Base-by-base conservation (phyloP, 2,888 invertebrate species). In the Koerneria pararmatus region DNA sequence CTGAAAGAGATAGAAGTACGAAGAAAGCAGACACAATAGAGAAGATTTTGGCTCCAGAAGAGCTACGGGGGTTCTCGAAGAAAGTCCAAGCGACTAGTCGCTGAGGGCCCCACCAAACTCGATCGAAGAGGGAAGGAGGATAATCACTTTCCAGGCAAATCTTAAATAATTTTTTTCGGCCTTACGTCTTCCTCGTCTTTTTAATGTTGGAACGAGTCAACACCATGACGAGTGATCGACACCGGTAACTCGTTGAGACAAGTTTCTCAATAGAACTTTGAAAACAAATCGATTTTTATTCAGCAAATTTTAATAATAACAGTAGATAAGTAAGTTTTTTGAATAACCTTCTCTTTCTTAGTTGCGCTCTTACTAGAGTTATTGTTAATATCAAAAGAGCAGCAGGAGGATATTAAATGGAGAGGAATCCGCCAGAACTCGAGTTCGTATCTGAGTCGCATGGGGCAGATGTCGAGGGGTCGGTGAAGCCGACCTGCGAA, bases 381-480 rank as follows among this genome's bases (percentile, higher is more conserved):
- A 60, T 53, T 66, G 46, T 59, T 35, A 15, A 65, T 75, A 29
- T 76, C 77, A 22, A 78, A 54, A 24, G 70, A 51, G 61, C 78
- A 78, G 60, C 76, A 77, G 22, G 70, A 65, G 6, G 76, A 70
- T 72, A 77, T 72, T 48, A 63, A 69, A 27, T 64, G 64, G 34
- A 70, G 61, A 8, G 76, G 75, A 54, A 82, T 78, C n/a, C 79
- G 66, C 82, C 82, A 82, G 65, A 71, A 82, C 31, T 82, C 80
- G 34, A 80, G 66, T 59, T 81, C 80, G n/a, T 57, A 65, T 48
- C 78, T 66, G 46, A 80, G 60, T 53, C 80, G 69, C 29, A 81
- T 80, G n/a, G 80, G 79, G 62, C 82, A 82, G 11, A 80, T 73
- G 54, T 82, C 80, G 74, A 78, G 72, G n/a, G 82, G 82, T 22